Base-by-base conservation (phyloP, 2,797 vertebrate genomes). In the Poliocrania exsul region DNA sequence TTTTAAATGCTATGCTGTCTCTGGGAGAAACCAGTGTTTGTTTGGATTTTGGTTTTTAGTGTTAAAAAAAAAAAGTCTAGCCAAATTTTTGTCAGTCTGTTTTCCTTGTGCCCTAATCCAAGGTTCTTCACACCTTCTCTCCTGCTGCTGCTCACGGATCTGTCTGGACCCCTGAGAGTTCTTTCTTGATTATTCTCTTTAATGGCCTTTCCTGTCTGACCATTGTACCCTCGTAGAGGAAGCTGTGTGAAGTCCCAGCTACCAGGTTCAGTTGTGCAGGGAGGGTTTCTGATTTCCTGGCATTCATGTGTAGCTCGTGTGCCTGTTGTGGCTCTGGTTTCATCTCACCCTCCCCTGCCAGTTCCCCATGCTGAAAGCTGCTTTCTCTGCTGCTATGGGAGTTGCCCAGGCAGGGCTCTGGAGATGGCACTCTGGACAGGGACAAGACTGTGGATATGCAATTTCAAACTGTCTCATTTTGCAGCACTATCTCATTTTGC, bases 221-320 rank as follows among this genome's bases (percentile, higher is more conserved):
- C 37, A 10, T 2, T 33, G 57, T 5, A 40, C 11, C 53, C 33
- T 33, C 40, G 44, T 11, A 35, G 80, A 47, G 38, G 51, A 16
- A 13, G 5, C n/a, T 28, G 4, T 25, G 46, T 3, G 8, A 46
- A 70, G 44, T 49, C 51, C 86, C 60, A 64, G 67, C 40, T 18
- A 13, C 15, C 6, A 46, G 83, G 18, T 47, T 65, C 26, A 6
- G 71, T 31, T 1, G 0, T 6, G 1, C 62, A 0, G 0, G 31
- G 46, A 67, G 16, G 24, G n/a, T 81, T 94, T 46, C 69, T 1
- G 1, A n/a, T 64, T 44, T 54, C 38, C 62, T 53, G 73, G 62
- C 71, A 80, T 35, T 29, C 1, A 0, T 18, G 33, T 20, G 53
- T 42, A 70, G 54, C 9, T 13, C 1, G 3, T 56, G 58, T 81